Conservation (phyloP, 2,797 vertebrate genomes). For the Moxostoma hubbsi region DNA sequence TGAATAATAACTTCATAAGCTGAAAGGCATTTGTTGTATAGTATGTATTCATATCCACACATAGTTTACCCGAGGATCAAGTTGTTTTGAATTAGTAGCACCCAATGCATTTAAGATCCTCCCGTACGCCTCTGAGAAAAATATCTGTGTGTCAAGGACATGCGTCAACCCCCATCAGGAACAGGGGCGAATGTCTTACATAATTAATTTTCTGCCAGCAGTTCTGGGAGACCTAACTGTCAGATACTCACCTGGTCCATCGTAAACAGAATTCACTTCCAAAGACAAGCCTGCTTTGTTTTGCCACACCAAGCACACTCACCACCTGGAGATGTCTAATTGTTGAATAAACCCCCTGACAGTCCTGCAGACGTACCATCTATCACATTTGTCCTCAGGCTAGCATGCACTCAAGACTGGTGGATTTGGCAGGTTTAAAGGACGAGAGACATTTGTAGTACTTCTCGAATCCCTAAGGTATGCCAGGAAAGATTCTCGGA, state of each 20-base stretch:
- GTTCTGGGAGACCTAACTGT: slow-evolving; percentile 59
- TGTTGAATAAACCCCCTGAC: slow-evolving; percentile 56
- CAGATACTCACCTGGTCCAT: slow-evolving; percentile 53
- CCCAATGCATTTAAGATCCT: slow-evolving; percentile 26
- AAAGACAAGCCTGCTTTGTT: slow-evolving; percentile 32
- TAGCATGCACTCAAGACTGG: slow-evolving; percentile 14
- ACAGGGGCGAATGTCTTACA: slow-evolving; percentile 48
- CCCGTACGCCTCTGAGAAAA: slow-evolving; percentile 12
- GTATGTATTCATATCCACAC: slow-evolving; percentile 22
- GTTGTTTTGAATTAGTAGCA: slow-evolving; percentile 20
- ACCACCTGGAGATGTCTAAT: slow-evolving; percentile 57
- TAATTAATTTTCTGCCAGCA: slow-evolving; percentile 53
- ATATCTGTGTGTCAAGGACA: slow-evolving; percentile 50
- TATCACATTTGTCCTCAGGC: slow-evolving; percentile 51
- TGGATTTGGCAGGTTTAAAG: slow-evolving; percentile 45
- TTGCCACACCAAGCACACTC: slow-evolving; percentile 27
- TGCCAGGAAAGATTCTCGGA: slow-evolving; percentile 56
- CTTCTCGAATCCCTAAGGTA: slow-evolving; percentile 41
- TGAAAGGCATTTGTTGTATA: not conserved
- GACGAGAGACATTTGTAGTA: slow-evolving; percentile 49
- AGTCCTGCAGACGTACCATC: slow-evolving; percentile 44
- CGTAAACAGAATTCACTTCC: slow-evolving; percentile 50
- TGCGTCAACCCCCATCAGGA: slow-evolving; percentile 42
- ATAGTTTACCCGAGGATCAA: slow-evolving; percentile 17
- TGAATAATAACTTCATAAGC: slow-evolving; percentile 21